A percentile compares a stretch with the other conserved stretches of the same genome.
phyloP scores from a whole-genome alignment of 1,140 invertebrate species.

The Heliconius congener region DNA sequence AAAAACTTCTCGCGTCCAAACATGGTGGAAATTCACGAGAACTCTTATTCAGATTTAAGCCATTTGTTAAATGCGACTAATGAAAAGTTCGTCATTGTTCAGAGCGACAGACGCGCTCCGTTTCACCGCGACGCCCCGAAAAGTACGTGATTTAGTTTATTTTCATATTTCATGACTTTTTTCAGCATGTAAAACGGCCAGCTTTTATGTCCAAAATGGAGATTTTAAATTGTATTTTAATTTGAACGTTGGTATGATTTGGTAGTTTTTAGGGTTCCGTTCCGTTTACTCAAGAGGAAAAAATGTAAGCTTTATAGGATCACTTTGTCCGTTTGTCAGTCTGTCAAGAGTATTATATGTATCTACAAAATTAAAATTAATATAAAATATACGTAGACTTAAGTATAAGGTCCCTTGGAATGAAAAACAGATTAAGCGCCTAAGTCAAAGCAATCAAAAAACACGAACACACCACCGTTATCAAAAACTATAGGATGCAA shows the following conservation, averaged over 20 bases:
- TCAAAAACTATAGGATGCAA: too few relatives aligned
- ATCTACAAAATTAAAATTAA: too few relatives aligned
- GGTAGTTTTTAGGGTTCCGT: not conserved
- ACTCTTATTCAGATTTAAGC: slow-evolving; percentile 11
- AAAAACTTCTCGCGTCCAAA: not conserved
- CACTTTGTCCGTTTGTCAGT: too few relatives aligned
- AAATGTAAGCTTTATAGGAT: too few relatives aligned
- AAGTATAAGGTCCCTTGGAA: too few relatives aligned
- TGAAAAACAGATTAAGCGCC: too few relatives aligned
- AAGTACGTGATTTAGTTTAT: slow-evolving; percentile 14
- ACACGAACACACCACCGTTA: too few relatives aligned
- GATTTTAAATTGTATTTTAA: not conserved
- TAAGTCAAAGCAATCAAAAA: too few relatives aligned
- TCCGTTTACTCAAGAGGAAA: too few relatives aligned
- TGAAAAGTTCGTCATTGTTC: slow-evolving; percentile 12
- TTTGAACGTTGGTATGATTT: not conserved
- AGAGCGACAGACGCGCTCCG: slow-evolving; percentile 7
- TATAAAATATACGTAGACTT: too few relatives aligned
- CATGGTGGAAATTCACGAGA: not conserved
- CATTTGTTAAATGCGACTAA: slow-evolving; percentile 15
- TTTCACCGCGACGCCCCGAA: slow-evolving; percentile 2
- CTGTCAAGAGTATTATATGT: too few relatives aligned
- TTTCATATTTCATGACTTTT: slow-evolving; percentile 14
- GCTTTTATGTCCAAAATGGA: slow-evolving; percentile 1
- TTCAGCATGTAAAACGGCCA: not conserved